Conservation (phyloP, 2,888 invertebrate species). For the Podotricha telesiphe region DNA sequence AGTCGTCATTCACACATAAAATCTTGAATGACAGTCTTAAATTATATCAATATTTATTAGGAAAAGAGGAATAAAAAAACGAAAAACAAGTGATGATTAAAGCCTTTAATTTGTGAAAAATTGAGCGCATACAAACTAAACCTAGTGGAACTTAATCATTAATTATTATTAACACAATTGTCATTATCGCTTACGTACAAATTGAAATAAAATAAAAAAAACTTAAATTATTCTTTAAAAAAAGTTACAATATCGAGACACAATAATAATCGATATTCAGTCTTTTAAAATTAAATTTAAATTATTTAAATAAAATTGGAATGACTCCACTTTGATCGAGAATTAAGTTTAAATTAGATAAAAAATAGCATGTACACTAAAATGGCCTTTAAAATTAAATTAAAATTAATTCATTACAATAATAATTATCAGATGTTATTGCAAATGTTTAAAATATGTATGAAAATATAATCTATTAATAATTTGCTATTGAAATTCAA, state of each 20-base stretch:
- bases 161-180: slow-evolving; percentile 38
- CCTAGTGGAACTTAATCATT: slow-evolving; percentile 55
- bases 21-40: no score
- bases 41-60: no score
- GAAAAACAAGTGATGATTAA: slow-evolving; percentile 54
- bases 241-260: slow-evolving; percentile 33
- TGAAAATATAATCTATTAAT: slow-evolving; percentile 6
- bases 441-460: background rate
- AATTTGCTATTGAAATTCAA: background rate
- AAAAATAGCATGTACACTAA: slow-evolving; percentile 4
- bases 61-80: slow-evolving; percentile 44
- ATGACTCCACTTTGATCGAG: slow-evolving; percentile 29
- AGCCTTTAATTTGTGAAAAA: slow-evolving; percentile 80
- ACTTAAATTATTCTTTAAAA: slow-evolving; percentile 3
- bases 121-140: slow-evolving; percentile 77
- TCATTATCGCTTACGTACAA: slow-evolving; percentile 40
- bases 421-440: slow-evolving; percentile 11
- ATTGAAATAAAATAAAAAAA: slow-evolving; percentile 43
- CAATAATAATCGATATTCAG: slow-evolving; percentile 52
- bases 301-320: slow-evolving; percentile 33
- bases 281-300: slow-evolving; percentile 49
- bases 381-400: slow-evolving; percentile 28
- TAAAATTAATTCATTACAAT: background rate
- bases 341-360: background rate
- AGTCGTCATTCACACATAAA: no score